Base-by-base conservation (phyloP, 2,888 invertebrate genomes). In the Microplitis manilae region DNA sequence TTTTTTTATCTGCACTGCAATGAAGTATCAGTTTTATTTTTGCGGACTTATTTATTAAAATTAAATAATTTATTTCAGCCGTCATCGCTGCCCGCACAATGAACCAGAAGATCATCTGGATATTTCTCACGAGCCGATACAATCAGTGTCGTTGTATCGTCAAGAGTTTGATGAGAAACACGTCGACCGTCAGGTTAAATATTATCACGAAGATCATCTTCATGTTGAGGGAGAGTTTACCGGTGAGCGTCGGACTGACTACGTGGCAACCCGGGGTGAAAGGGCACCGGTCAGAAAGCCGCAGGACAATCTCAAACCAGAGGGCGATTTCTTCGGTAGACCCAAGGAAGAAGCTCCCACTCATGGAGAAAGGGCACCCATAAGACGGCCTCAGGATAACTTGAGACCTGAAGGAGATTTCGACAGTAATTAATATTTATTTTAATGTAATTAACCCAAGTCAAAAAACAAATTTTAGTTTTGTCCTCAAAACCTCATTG, bases 1-100 rank as follows among this genome's bases (percentile, higher is more conserved):
- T 39, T 17, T 68, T 73, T 20, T 50, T 50, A 50, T 50, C 13
- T 50, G 9, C 20, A 20, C 9, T 50, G 13, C 13, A 13, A 50
- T 50, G 13, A 50, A 50, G 5, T 50, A 8, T 50, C 13, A 9
- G 0, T 50, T 50, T 50, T 50, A 8, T 60, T 59, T 41, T 70
- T 13, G 1, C 4, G n/a, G n/a, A n/a, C 0, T 70, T 20, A 65
- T 20, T 15, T 65, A 38, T 20, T 6, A 8, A 17, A 15, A 69
- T 17, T 50, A 69, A 17, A 60, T n/a, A 6, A 30, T 59, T 6
- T 59, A 59, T 60, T 77, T 20, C 90, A 96, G 96, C 89, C 95
- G 95, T 84, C 96, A 96, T 91, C 94, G 95, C 86, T 96, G 96
- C 90, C 93, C 95, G 83, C 96, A 96, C 91, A 93, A 93, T 86